Evolutionary conservation across 2,797 vertebrate species (phyloP).

Genomic region (Liasis olivaceus): DNA sequence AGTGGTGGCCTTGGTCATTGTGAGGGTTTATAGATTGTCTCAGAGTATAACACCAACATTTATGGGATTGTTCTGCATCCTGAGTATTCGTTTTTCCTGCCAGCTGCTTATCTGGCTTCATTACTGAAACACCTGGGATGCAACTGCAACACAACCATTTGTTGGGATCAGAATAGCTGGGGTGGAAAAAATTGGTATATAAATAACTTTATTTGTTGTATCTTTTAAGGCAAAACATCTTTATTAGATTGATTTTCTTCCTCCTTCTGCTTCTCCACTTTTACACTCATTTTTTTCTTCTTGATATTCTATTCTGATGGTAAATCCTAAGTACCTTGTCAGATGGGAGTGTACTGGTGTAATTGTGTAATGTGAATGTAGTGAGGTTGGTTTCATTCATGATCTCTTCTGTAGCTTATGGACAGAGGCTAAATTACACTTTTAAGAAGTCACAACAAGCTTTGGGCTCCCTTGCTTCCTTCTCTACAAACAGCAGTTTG

Average conservation of each 20-base stretch:
- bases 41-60: not conserved
- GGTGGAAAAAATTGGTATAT: not conserved
- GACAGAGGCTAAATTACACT: not conserved
- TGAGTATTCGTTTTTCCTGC: no score
- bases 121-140: accelerated
- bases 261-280: constrained; percentile 29
- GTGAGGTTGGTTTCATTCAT: not conserved
- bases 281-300: not conserved
- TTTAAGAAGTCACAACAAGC: not conserved
- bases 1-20: not conserved
- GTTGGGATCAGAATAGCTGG: not conserved
- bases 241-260: not conserved
- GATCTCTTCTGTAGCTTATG: not conserved
- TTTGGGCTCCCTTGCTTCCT: not conserved
- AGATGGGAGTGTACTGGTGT: not conserved
- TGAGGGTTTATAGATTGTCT: not conserved
- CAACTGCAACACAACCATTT: not conserved
- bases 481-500: not conserved
- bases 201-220: not conserved
- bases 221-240: not conserved
- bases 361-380: not conserved
- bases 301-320: not conserved
- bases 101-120: not conserved
- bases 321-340: not conserved
- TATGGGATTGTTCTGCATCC: not conserved